phyloP scores from a whole-genome alignment of 2,113 vertebrate genomes.

The Symphodus melops region DNA sequence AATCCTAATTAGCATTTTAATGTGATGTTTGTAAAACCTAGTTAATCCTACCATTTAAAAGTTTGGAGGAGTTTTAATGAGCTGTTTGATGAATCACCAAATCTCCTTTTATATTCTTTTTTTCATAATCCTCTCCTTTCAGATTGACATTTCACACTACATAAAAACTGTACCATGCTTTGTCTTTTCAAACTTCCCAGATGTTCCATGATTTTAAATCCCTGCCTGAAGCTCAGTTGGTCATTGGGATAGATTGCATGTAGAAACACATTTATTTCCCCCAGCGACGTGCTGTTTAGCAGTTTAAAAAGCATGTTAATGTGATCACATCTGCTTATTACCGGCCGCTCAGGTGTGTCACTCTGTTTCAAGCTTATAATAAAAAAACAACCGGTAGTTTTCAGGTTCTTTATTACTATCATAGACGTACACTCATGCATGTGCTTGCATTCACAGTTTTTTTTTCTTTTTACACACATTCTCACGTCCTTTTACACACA shows the following conservation, averaged over 20 bases:
- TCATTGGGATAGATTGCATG: conserved; percentile 22
- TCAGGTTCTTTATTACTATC: conserved; percentile 18
- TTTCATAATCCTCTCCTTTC: not conserved
- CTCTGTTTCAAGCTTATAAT: conserved; percentile 10
- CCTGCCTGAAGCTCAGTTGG: conserved; percentile 15
- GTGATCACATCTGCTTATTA: conserved; percentile 64
- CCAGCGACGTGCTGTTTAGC: conserved; percentile 42
- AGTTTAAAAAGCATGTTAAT: conserved; percentile 44
- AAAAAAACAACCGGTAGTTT: conserved; percentile 30
- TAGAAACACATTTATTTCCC: conserved; percentile 53
- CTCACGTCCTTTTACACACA: conserved; percentile 24
- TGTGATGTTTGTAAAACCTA: conserved; percentile 12
- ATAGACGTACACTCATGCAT: not conserved
- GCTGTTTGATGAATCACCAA: conserved; percentile 8
- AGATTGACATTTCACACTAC: too few species aligned
- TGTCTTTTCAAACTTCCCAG: not conserved
- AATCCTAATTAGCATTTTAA: conserved; percentile 28
- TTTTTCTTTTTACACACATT: not conserved
- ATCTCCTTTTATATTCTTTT: not conserved
- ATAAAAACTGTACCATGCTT: not conserved
- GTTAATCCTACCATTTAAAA: not conserved
- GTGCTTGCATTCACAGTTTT: not conserved
- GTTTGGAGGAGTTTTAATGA: conserved; percentile 34
- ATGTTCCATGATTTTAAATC: conserved; percentile 22
- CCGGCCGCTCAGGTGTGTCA: conserved; percentile 55